Base-by-base conservation (phyloP, 35 echinoderm and acorn worm genomes). In the Ophioderma brevispina region DNA sequence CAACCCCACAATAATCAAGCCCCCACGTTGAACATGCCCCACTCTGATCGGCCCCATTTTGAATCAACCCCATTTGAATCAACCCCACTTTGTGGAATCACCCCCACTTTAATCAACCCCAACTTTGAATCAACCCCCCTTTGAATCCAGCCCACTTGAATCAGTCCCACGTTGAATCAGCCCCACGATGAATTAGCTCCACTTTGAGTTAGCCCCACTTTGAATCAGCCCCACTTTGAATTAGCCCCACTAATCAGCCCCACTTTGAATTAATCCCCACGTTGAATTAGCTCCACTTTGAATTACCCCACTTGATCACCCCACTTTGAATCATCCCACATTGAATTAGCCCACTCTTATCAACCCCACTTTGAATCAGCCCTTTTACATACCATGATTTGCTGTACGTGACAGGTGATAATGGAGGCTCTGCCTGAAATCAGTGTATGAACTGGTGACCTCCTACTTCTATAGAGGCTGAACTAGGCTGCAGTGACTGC, bases 361-460 rank as follows among this genome's bases (percentile, higher is more conserved):
- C 1, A 84, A 33, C 30, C 14, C 21, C 28, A 84, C 13, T 31
- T 63, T 10, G 28, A 19, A 0, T 0, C 19, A 13, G 13, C 42
- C 75, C 64, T 10, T 59, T 15, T 5, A 76, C 59, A 76, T 82
- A 93, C 92, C 92, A 93, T 31, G 92, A 87, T 77, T 56, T 87
- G 80, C 55, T 88, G 92, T 35, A 76, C 33, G 63, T 35, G 39
- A 88, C 40, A 35, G 78, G 35, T 33, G 92, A 87, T 40, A 93
- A 79, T 3, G 92, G 92, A 42, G 92, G 92, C 37, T 87, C 80
- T 25, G 92, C 89, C 30, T 93, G 86, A 93, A 30, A 55, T 93
- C 86, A 0, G 92, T 93, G 85, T 93, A 93, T 31, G 52, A 23
- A 25, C 32, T 36, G 37, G 13, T 40, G 78, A 42, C 30, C 38